phyloP scores from a whole-genome alignment of 2,113 vertebrate genomes.

The Aspidoscelis tigris region DNA sequence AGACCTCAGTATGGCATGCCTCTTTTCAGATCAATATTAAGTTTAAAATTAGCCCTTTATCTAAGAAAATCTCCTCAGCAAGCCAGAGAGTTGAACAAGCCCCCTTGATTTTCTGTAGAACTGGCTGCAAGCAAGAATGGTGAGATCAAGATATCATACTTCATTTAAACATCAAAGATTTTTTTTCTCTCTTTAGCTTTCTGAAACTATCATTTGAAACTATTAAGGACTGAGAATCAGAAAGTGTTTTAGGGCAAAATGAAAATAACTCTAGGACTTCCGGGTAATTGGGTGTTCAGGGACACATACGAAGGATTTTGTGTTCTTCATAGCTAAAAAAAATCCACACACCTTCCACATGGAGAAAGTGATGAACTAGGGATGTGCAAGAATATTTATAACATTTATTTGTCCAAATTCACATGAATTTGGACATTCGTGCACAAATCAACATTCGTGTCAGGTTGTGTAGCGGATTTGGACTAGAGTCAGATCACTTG shows the following conservation, averaged over 20 bases:
- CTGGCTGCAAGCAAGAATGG: slow-evolving; percentile 8
- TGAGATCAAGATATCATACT: slow-evolving; percentile 26
- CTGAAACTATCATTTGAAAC: slow-evolving; percentile 18
- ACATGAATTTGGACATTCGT: too few relatives aligned
- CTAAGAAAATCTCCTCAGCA: not conserved
- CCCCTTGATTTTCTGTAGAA: slow-evolving; percentile 14
- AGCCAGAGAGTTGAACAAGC: not conserved
- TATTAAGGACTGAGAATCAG: slow-evolving; percentile 16
- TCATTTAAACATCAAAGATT: slow-evolving; percentile 17
- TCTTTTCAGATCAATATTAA: slow-evolving; percentile 22
- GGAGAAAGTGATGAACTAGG: too few relatives aligned
- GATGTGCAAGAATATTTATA: too few relatives aligned
- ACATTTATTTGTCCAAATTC: too few relatives aligned
- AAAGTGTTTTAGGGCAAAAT: not conserved
- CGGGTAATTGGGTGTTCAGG: slow-evolving; percentile 9
- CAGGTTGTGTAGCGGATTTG: too few relatives aligned
- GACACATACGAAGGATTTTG: slow-evolving; percentile 3
- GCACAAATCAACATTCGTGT: too few relatives aligned
- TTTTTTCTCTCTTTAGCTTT: not conserved
- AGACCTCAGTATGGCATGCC: not conserved
- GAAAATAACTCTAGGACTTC: slow-evolving; percentile 17
- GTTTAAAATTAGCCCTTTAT: slow-evolving; percentile 12
- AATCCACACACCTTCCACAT: not conserved
- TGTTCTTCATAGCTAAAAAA: not conserved
- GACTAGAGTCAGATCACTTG: too few relatives aligned